Evolutionary conservation across 2,797 vertebrate species (phyloP), one percentile per base, ranked within the genome.

Genomic region (Epinephelus coioides): DNA sequence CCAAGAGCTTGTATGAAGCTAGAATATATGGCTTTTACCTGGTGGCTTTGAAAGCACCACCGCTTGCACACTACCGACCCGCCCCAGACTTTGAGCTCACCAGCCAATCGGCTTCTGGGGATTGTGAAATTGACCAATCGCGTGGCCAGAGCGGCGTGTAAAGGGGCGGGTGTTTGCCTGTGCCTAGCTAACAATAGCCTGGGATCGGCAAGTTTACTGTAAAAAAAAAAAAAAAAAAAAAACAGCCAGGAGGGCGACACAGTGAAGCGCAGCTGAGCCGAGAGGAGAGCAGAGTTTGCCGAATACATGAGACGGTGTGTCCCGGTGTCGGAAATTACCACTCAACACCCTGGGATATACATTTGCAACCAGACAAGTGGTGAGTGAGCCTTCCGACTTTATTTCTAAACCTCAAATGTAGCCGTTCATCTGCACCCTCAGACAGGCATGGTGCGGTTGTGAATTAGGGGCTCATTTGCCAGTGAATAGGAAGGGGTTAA

Each of bases 121-220:
- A 17, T 25, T 50, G 50, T 47, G 62, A n/a, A 3, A 5, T 4
- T 2, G 63, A 47, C 94, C 92, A 94, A 88, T 92, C 3, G 79
- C 2, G 61, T 79, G 69, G 5, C 43, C 38, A 76, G 15, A 82
- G 44, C 9, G n/a, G 54, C 68, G 25, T n/a, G 25, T 34, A 19
- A 11, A 19, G 64, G 85, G 95, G 91, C 87, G 92, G 92, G 88
- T 10, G 44, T 79, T 83, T 70, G 82, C 86, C 53, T 74, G 88
- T 23, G 87, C 81, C 60, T 63, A 19, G 81, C 93, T 94, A 93
- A 93, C 93, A 94, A 94, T 94, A 94, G 92, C 88, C 81, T 76
- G 77, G 80, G 91, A 77, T 86, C 82, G 83, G 81, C 86, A 90
- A 92, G 85, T 92, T 93, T 80, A 88, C 75, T 82, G 87, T 86